Evolutionary conservation across 2,113 vertebrate species (phyloP), one percentile per base, ranked within the genome.

Genomic region (Phocoena phocoena): DNA sequence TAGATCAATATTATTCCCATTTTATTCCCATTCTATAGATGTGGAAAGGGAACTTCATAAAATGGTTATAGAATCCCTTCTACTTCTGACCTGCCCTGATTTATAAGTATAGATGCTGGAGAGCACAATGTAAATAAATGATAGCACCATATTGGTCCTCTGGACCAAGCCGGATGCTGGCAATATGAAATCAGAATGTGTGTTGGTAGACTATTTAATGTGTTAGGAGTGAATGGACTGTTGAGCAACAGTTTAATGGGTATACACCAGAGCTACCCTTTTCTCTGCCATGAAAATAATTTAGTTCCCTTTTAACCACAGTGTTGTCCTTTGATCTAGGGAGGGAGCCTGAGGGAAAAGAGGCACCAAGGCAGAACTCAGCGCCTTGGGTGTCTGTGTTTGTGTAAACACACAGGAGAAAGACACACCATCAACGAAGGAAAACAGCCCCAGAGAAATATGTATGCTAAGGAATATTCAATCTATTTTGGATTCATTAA

Each of bases 381-480:
- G 71, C 36, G 62, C 85, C 73, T 79, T 93, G 36, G 1, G 21
- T 15, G 65, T 44, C 79, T 71, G 13, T 90, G 65, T 79, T 95
- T 93, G 31, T 74, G 10, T 90, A 92, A 92, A 92, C 60, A 96
- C 38, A 77, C 1, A 41, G 10, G 31, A 91, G 85, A 92, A 85
- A 85, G 25, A 38, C 26, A n/a, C 18, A 62, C 38, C 26, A 55
- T 58, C 73, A 33, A 47, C 10, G 33, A 80, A 86, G 94, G 28
- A 88, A 97, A 96, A 92, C 26, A 93, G 80, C 90, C 96, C 60
- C 26, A 91, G 93, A 90, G 90, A 88, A 97, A 38, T 50, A 80
- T 25, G 74, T 31, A 23, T 79, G 82, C 67, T 95, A 17, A 92
- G 25, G 67, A 41, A 74, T 62, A 84, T 70, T 90, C 80, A 28